A percentile compares a stretch with the other conserved stretches of the same genome.
phyloP scores from a whole-genome alignment of 2,888 invertebrate genomes.

The Gasteruption jaculator region DNA sequence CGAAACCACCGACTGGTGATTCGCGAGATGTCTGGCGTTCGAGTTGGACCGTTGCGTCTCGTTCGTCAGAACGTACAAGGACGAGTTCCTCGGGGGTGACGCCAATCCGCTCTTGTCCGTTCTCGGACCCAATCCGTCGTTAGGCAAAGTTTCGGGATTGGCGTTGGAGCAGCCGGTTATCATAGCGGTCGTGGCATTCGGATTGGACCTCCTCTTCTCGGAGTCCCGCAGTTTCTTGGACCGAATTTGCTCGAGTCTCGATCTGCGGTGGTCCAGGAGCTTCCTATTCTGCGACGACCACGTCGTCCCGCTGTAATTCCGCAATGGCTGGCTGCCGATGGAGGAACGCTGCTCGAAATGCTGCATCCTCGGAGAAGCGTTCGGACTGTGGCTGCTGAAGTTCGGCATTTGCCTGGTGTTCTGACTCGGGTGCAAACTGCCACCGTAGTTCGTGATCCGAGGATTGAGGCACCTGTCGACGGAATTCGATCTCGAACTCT shows the following conservation, averaged over 20 bases:
- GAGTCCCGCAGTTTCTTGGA: slow-evolving; percentile 34
- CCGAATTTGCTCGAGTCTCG: slow-evolving; percentile 42
- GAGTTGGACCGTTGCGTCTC: slow-evolving; percentile 7
- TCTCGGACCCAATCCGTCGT: slow-evolving; percentile 47
- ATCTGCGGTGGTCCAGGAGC: slow-evolving; percentile 42
- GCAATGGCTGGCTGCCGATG: slow-evolving; percentile 17
- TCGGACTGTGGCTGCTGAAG: slow-evolving; percentile 46
- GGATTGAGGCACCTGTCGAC: slow-evolving; percentile 43
- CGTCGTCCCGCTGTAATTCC: slow-evolving; percentile 16
- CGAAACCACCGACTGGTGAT: too few relatives aligned
- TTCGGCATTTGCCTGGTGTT: slow-evolving; percentile 47
- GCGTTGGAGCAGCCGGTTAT: slow-evolving; percentile 8
- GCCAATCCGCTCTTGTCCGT: slow-evolving; percentile 44
- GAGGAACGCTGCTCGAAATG: slow-evolving; percentile 39
- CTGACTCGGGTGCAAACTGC: slow-evolving; percentile 46
- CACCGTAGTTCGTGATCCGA: slow-evolving; percentile 38
- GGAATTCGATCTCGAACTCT: slow-evolving; percentile 47
- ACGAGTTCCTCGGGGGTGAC: too few relatives aligned
- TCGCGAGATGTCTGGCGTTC: background rate
- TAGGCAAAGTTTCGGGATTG: slow-evolving; percentile 30
- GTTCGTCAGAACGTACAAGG: slow-evolving; percentile 12
- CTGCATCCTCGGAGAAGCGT: slow-evolving; percentile 43
- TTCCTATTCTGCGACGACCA: slow-evolving; percentile 39
- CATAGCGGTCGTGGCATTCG: background rate
- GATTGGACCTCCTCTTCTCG: slow-evolving; percentile 28